Evolutionary conservation across 2,113 vertebrate genomes (phyloP).

Genomic region (Epinephelus fuscoguttatus): DNA sequence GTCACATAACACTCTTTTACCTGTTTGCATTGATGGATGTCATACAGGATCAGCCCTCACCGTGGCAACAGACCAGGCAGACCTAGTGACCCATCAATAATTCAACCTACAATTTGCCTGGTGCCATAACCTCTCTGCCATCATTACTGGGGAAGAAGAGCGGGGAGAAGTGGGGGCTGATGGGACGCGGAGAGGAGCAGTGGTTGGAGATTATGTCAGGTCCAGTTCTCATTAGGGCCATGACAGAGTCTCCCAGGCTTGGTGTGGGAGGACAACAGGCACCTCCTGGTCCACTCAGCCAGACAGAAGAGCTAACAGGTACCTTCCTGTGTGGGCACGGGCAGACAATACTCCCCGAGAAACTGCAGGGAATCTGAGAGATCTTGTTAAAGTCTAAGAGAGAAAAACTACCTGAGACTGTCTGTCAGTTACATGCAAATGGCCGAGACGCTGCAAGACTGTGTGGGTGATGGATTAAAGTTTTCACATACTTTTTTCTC

Average conservation of each 20-base stretch:
- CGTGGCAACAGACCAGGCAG: conserved; percentile 35
- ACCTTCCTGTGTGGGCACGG: conserved; percentile 40
- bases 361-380: conserved; percentile 48
- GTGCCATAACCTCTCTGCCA: conserved; percentile 46
- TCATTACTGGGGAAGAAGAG: conserved; percentile 34
- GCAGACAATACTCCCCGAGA: conserved; percentile 38
- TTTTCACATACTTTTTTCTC: conserved; percentile 47
- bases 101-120: conserved; percentile 57
- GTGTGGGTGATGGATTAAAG: conserved; percentile 52
- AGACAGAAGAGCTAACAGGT: conserved; percentile 57
- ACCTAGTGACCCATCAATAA: conserved; percentile 66
- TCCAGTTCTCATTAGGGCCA: conserved; percentile 68
- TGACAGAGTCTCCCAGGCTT: conserved; percentile 44
- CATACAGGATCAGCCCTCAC: conserved; percentile 38
- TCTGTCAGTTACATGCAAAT: conserved; percentile 57
- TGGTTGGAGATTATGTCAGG: conserved; percentile 60
- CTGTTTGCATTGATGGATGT: conserved; percentile 51
- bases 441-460: conserved; percentile 10
- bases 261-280: conserved; percentile 56
- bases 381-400: conserved; percentile 55
- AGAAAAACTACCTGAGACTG: conserved; percentile 34
- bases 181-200: conserved; percentile 41
- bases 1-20: conserved; percentile 44
- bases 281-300: conserved; percentile 50
- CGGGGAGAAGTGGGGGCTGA: conserved; percentile 34